A percentile compares a stretch with the other conserved stretches of the same genome.
phyloP scores from a whole-genome alignment of 2,797 vertebrate species.

The Anguilla marmorata region DNA sequence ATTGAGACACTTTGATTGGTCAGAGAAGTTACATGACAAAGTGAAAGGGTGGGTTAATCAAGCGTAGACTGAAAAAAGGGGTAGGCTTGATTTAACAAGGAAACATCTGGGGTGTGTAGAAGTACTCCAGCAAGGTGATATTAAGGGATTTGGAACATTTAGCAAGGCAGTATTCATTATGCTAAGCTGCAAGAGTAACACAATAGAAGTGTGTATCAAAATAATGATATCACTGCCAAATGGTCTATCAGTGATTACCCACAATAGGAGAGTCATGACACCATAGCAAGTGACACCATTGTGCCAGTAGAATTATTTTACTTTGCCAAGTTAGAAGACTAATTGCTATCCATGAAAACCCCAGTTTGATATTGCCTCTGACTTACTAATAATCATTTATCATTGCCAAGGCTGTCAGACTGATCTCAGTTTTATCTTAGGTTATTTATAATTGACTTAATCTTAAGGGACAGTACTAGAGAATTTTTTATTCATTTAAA shows the following conservation, averaged over 20 bases:
- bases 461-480: too few species aligned
- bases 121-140: neutral
- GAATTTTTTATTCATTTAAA: too few species aligned
- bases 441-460: neutral
- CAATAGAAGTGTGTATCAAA: neutral
- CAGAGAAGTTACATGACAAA: neutral
- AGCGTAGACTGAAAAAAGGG: neutral
- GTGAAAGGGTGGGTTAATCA: neutral
- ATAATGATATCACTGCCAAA: neutral
- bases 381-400: neutral
- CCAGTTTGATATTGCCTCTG: neutral
- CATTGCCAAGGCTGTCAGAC: neutral
- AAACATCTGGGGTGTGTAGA: neutral
- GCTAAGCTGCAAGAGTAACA: neutral
- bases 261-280: neutral
- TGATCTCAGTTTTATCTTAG: neutral
- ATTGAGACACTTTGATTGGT: neutral
- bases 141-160: neutral
- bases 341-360: neutral
- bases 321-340: neutral
- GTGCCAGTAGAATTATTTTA: neutral
- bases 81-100: neutral
- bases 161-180: neutral
- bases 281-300: neutral
- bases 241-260: neutral